Evolutionary conservation across 2,797 vertebrate species (phyloP).

Genomic region (Carcharodon carcharias): DNA sequence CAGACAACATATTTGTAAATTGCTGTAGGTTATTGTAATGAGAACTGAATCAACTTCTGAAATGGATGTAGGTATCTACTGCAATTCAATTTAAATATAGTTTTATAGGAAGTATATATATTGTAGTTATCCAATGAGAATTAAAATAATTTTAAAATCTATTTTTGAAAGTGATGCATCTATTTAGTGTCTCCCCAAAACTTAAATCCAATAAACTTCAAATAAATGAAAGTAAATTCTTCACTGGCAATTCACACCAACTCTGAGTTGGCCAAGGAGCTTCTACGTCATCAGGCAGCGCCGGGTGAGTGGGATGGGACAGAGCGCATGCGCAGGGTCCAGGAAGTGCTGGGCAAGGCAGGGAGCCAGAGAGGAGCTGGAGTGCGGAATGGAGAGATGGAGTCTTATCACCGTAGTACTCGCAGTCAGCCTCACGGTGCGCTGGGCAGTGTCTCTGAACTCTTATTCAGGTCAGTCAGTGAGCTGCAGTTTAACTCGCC

Average conservation of each 20-base stretch:
- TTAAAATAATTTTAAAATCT: background rate
- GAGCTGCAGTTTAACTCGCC: background rate
- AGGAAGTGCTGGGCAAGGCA: background rate
- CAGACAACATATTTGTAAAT: background rate
- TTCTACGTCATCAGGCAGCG: background rate
- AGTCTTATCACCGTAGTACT: constrained; percentile 64
- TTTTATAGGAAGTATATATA: background rate
- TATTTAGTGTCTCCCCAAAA: background rate
- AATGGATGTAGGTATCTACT: background rate
- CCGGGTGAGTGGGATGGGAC: no score
- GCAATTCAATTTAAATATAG: background rate
- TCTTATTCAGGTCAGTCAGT: constrained; percentile 65
- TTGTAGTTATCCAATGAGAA: background rate
- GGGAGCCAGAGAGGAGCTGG: background rate
- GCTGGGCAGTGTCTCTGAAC: constrained; percentile 87
- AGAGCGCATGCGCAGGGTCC: background rate
- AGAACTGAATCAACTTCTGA: background rate
- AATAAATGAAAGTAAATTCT: background rate
- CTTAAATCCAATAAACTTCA: background rate
- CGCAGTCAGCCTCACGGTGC: constrained; percentile 68
- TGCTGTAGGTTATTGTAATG: background rate
- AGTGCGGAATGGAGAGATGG: constrained; percentile 70
- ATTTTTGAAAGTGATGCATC: background rate
- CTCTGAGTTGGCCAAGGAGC: background rate
- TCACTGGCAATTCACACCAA: background rate